Conservation (phyloP, 2,888 invertebrate genomes). For the Agelastica alni region DNA sequence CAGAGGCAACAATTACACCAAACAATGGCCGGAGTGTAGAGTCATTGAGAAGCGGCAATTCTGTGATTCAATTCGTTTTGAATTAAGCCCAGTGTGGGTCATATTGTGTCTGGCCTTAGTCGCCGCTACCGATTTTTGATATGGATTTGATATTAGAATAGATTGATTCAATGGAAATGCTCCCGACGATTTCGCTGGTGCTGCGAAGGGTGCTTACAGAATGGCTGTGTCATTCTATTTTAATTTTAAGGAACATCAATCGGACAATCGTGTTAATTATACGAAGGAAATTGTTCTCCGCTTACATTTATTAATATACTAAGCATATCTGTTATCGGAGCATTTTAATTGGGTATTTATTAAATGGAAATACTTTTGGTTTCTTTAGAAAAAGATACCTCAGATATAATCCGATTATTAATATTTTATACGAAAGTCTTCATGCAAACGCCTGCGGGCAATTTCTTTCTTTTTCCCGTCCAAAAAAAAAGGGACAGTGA, state of each 20-base stretch:
- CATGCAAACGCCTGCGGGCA: no score
- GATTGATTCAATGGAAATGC: slow-evolving; percentile 32
- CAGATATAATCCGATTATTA: no score
- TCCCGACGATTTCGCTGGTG: slow-evolving; percentile 34
- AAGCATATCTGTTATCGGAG: no score
- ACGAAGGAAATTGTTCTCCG: slow-evolving; percentile 7
- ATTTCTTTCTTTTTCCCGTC: no score
- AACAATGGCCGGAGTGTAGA: slow-evolving; percentile 53
- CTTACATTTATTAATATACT: neutral
- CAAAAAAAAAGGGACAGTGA: no score
- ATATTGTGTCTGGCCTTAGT: slow-evolving; percentile 49
- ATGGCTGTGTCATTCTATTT: slow-evolving; percentile 31
- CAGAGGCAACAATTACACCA: slow-evolving; percentile 57
- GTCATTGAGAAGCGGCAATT: slow-evolving; percentile 54
- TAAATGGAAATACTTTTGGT: no score
- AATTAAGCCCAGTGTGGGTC: slow-evolving; percentile 55
- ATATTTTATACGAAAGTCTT: no score
- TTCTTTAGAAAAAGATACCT: no score
- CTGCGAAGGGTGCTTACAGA: slow-evolving; percentile 16
- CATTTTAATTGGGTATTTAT: no score
- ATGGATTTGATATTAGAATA: slow-evolving; percentile 31
- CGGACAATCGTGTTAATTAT: slow-evolving; percentile 14
- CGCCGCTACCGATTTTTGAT: slow-evolving; percentile 45
- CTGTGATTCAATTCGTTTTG: slow-evolving; percentile 55
- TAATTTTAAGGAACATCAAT: slow-evolving; percentile 22